Evolutionary conservation across 2,113 vertebrate genomes (phyloP), one percentile per base, ranked within the genome.

Genomic region (Dromiciops gliroides): DNA sequence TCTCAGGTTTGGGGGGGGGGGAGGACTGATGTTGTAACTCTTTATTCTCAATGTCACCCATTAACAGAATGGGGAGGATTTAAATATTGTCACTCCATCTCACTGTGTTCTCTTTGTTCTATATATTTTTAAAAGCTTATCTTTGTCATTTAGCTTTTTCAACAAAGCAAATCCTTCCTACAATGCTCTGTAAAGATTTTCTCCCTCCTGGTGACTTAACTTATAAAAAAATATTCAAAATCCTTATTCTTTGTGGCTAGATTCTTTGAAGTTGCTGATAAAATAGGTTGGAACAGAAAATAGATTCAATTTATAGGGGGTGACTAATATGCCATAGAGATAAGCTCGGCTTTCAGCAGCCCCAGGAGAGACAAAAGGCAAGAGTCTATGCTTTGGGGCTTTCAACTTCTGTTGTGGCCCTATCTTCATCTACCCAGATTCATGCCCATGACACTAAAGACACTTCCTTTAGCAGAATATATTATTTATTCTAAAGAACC

Each of bases 21-120:
- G 48, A 94, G 67, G n/a, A 44, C 3, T 23, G 19, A 83, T 83
- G 67, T 83, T 83, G n/a, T 83, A 83, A 44, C n/a, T 83, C n/a
- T 83, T 75, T 92, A 51, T 50, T 93, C 96, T 91, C 90, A 94
- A 52, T 50, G 50, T 60, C 83, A 83, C 67, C 26, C 16, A 89
- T 93, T 96, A 95, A 92, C 92, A 89, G 91, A 96, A 90, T 67
- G 95, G 83, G 90, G 60, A 89, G 96, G 94, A 94, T 95, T 97
- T 96, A 95, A 96, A 95, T 96, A 97, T 96, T 98, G 95, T 95
- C 50, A 93, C 96, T 93, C 90, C 50, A 96, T 92, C 49, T 49
- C 51, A 83, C 44, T 83, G 90, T 88, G 94, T 90, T 94, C 50
- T 93, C 91, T 96, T 96, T 92, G 94, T 94, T 95, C 51, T n/a